These are phyloP conservation scores for Misgurnus mizolepis DNA, from an alignment of 2,113 vertebrate species.

Conservation along the genomic window DNA sequence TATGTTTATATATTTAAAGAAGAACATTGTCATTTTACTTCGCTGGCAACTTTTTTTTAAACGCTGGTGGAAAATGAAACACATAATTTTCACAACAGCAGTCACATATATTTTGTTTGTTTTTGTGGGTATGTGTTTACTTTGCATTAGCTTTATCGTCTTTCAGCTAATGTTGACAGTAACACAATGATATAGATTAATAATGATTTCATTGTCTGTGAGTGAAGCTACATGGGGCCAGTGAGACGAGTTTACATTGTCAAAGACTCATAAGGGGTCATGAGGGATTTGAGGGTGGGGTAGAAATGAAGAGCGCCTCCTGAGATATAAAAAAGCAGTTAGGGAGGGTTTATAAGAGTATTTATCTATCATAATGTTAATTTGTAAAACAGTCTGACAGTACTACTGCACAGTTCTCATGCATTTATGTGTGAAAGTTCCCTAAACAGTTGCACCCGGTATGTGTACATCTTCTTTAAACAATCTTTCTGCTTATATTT, in stretches of 20 bases:
- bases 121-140: background rate
- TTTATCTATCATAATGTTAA: background rate
- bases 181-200: background rate
- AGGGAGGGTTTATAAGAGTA: background rate
- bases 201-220: background rate
- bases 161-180: background rate
- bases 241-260: slow-evolving; percentile 9
- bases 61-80: too few relatives aligned
- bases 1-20: too few relatives aligned
- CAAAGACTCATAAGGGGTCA: slow-evolving; percentile 17
- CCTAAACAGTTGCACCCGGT: background rate
- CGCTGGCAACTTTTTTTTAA: too few relatives aligned
- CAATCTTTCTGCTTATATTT: background rate
- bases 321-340: slow-evolving; percentile 1
- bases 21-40: too few relatives aligned
- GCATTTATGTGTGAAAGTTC: background rate
- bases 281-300: slow-evolving; percentile 28
- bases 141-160: background rate
- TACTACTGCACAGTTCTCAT: background rate
- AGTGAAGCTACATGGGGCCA: background rate
- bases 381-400: background rate
- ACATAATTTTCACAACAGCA: too few relatives aligned
- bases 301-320: background rate
- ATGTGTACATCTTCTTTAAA: background rate
- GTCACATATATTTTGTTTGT: background rate